Base-by-base conservation (phyloP, 2,797 vertebrate species). In the Limnodromus scolopaceus region DNA sequence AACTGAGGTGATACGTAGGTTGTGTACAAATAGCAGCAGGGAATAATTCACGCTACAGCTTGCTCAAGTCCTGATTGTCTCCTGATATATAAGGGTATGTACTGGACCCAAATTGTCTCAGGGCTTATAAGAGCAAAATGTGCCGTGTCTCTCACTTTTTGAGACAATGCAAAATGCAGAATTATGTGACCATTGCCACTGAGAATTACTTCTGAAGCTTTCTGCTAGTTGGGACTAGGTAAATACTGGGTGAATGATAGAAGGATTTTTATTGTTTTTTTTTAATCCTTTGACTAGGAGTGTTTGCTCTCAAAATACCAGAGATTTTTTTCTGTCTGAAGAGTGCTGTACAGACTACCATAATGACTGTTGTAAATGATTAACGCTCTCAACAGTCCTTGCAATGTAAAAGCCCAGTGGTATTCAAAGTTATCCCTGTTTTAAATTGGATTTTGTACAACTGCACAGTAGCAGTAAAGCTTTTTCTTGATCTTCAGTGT, bases 221-320 rank as follows among this genome's bases (percentile, higher is more conserved):
- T 79, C 12, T 61, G 10, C 30, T 81, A 6, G 10, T 15, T 93
- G 39, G 9, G 24, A 30, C n/a, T 69, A 32, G 15, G 39, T 85
- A 79, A 93, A 85, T 49, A 84, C 39, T 78, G 72, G 34, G 78
- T 78, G 69, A 88, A 80, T 57, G 39, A 23, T 57, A 45, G 28
- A 64, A 57, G 23, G 11, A 10, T 36, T 38, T 36, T 45, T 20
- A 36, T 30, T 23, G 22, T 46, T 46, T 16, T 61, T 69, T 57
- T 49, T 27, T 13, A 79, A 72, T 89, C 36, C 13, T 89, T 76
- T 82, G 22, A 72, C 46, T 66, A 71, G 23, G 16, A 41, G 20
- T 92, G 32, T 94, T 95, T 92, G 36, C 53, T 96, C 25, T 93
- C 61, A 55, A 64, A 90, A 80, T 89, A 49, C 34, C 46, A 63